phyloP scores from a whole-genome alignment of 2,797 vertebrate species.

The Bovichtus variegatus region DNA sequence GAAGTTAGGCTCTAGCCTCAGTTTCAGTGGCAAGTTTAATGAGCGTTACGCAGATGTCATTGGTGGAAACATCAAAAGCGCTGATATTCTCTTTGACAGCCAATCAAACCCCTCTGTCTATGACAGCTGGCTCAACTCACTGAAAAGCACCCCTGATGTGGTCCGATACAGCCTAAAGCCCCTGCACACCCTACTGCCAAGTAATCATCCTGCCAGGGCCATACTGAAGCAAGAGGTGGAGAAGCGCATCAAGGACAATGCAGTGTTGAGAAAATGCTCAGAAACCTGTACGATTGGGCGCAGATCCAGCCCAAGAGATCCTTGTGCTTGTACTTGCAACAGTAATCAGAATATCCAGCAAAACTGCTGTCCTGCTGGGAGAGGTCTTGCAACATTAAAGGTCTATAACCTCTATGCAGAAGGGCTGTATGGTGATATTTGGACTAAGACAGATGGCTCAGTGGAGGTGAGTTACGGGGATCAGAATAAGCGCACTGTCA shows the following conservation, averaged over 20 bases:
- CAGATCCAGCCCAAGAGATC: conserved; percentile 44
- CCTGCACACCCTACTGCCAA: conserved; percentile 48
- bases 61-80: conserved; percentile 29
- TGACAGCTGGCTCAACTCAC: conserved; percentile 30
- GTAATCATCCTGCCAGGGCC: background rate
- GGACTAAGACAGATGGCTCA: conserved; percentile 39
- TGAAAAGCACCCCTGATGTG: conserved; percentile 41
- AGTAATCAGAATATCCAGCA: conserved; percentile 25
- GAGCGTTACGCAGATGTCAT: conserved; percentile 45
- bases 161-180: conserved; percentile 53
- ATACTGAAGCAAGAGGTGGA: conserved; percentile 54
- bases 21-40: conserved; percentile 43
- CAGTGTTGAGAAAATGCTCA: conserved; percentile 50
- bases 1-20: background rate
- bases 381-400: conserved; percentile 47
- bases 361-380: conserved; percentile 63
- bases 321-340: conserved; percentile 58
- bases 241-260: conserved; percentile 54
- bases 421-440: conserved; percentile 13
- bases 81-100: conserved; percentile 31
- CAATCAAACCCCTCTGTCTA: conserved; percentile 10
- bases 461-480: conserved; percentile 31
- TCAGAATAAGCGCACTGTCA: conserved; percentile 8
- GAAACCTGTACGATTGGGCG: conserved; percentile 57
- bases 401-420: conserved; percentile 40